Evolutionary conservation across 2,797 vertebrate species (phyloP).

Genomic region (Lepilemur septentrionalis): DNA sequence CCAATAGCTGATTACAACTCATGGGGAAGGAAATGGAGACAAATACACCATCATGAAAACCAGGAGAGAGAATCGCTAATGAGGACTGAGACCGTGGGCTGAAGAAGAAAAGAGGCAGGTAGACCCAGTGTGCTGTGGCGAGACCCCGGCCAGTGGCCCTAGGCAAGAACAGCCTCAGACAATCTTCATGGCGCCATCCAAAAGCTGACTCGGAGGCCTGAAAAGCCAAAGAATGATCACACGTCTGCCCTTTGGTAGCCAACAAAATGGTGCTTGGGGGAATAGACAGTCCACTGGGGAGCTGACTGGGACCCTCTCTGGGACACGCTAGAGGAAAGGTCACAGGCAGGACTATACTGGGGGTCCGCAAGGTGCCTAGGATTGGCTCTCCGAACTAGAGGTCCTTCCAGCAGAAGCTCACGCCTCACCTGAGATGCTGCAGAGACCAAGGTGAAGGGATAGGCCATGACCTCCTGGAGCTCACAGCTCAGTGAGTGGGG

Average conservation of each 20-base stretch:
- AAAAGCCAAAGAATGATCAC: neutral
- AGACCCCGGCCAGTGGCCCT: neutral
- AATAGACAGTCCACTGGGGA: neutral
- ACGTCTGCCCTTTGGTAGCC: neutral
- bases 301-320: neutral
- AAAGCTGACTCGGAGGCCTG: neutral
- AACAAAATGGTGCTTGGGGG: neutral
- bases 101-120: neutral
- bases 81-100: neutral
- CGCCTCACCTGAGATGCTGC: neutral
- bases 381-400: neutral
- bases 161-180: neutral
- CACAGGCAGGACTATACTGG: neutral
- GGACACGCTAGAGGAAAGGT: neutral
- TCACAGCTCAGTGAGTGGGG: neutral
- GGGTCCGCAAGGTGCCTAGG: neutral
- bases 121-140: neutral
- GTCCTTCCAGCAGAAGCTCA: neutral
- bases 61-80: neutral
- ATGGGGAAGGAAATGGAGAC: neutral
- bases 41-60: neutral
- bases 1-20: neutral
- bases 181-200: neutral
- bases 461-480: neutral
- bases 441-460: neutral